Evolutionary conservation across 2,888 invertebrate species (phyloP).

Genomic region (Macaria notata): DNA sequence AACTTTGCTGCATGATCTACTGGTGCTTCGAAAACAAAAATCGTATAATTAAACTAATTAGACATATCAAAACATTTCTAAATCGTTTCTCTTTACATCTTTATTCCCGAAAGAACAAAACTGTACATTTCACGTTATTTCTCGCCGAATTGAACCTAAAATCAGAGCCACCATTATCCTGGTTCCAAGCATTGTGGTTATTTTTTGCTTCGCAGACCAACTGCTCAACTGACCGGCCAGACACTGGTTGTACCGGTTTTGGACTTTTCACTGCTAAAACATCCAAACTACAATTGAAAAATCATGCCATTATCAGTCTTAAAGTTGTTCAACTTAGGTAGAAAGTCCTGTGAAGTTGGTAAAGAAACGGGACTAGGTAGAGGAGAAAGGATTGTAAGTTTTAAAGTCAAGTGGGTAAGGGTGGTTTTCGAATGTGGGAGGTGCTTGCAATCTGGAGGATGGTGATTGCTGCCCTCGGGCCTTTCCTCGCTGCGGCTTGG

Average conservation of each 20-base stretch:
- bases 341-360: not conserved
- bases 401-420: constrained; percentile 34
- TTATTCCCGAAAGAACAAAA: not conserved
- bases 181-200: constrained; percentile 53
- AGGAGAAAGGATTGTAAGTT: constrained; percentile 35
- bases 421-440: constrained; percentile 35
- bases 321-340: constrained; percentile 4
- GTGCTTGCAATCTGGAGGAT: constrained; percentile 27
- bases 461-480: constrained; percentile 54
- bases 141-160: constrained; percentile 12
- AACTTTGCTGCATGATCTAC: too few relatives aligned
- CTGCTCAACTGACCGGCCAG: constrained; percentile 53
- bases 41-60: too few relatives aligned
- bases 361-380: constrained; percentile 25
- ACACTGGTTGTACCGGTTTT: constrained; percentile 71
- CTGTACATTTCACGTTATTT: not conserved
- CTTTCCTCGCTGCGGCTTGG: constrained; percentile 43
- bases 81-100: too few relatives aligned
- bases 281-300: constrained; percentile 21
- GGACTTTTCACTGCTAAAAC: constrained; percentile 32
- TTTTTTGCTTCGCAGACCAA: constrained; percentile 67
- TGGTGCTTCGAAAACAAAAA: too few relatives aligned
- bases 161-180: constrained; percentile 38
- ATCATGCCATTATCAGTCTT: constrained; percentile 33
- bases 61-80: too few relatives aligned